Percentiles rank a stretch among this genome's conserved stretches.
These are phyloP conservation scores for Hypena proboscidalis DNA, from an alignment of 2,888 invertebrate genomes.

Conservation along the genomic window DNA sequence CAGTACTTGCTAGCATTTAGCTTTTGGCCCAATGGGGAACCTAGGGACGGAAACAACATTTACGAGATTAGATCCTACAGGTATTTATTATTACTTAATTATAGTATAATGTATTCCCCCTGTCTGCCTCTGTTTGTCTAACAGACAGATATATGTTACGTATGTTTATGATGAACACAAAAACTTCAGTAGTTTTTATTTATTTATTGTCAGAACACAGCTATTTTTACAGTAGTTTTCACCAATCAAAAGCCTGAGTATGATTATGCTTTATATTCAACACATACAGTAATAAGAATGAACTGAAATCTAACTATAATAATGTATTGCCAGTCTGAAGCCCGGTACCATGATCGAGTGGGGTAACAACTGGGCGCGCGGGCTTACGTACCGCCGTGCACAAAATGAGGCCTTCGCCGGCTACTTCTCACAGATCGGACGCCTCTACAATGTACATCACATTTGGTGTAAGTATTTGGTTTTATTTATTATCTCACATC, in stretches of 20 bases:
- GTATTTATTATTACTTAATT: slow-evolving; percentile 41
- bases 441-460: slow-evolving; percentile 98
- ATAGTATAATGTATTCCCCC: too few species aligned
- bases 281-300: too few species aligned
- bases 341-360: slow-evolving; percentile 99
- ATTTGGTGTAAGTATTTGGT: slow-evolving; percentile 95
- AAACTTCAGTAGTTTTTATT: too few species aligned
- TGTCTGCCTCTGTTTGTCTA: too few species aligned
- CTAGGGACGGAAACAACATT: slow-evolving; percentile 90
- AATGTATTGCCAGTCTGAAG: slow-evolving; percentile 95
- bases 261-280: too few species aligned
- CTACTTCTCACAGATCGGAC: slow-evolving; percentile 98
- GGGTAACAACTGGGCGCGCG: slow-evolving; percentile 99
- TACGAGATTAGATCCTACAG: slow-evolving; percentile 94
- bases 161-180: too few species aligned
- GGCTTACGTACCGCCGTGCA: slow-evolving; percentile 94
- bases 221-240: too few species aligned
- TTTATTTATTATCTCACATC: slow-evolving; percentile 2
- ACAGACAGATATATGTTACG: too few species aligned
- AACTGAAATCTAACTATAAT: too few species aligned
- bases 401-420: slow-evolving; percentile 98
- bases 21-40: slow-evolving; percentile 96
- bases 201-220: too few species aligned
- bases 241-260: too few species aligned
- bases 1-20: slow-evolving; percentile 98